phyloP scores from a whole-genome alignment of 2,888 invertebrate genomes.

The Pseudococcus jackbeardsleyi region DNA sequence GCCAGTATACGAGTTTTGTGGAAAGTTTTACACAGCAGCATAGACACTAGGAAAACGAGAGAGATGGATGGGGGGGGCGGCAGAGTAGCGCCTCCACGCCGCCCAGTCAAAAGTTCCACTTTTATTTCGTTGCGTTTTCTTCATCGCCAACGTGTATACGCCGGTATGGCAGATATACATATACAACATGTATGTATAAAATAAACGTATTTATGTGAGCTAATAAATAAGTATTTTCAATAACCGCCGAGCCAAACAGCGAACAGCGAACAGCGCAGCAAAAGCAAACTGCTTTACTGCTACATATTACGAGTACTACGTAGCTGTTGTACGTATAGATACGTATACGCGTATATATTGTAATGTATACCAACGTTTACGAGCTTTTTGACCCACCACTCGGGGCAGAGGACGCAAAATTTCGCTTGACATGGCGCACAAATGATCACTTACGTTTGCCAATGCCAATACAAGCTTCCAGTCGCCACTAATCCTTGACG shows the following conservation, averaged over 20 bases:
- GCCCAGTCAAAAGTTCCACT: not conserved
- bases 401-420: not conserved
- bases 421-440: not conserved
- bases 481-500: too few relatives aligned
- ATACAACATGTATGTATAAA: too few relatives aligned
- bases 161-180: too few relatives aligned
- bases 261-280: not conserved
- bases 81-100: not conserved
- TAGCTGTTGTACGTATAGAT: too few relatives aligned
- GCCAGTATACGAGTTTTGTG: not conserved
- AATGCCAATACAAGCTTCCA: not conserved
- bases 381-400: not conserved
- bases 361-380: slow-evolving; percentile 7
- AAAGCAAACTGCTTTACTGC: too few relatives aligned
- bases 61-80: not conserved
- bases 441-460: not conserved
- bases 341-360: too few relatives aligned
- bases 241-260: not conserved
- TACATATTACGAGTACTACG: too few relatives aligned
- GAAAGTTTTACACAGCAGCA: not conserved
- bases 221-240: slow-evolving; percentile 28
- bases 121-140: slow-evolving; percentile 13
- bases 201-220: not conserved
- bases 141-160: not conserved
- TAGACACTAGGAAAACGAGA: not conserved